phyloP scores from a whole-genome alignment of 2,113 vertebrate species.

The Triplophysa rosa region DNA sequence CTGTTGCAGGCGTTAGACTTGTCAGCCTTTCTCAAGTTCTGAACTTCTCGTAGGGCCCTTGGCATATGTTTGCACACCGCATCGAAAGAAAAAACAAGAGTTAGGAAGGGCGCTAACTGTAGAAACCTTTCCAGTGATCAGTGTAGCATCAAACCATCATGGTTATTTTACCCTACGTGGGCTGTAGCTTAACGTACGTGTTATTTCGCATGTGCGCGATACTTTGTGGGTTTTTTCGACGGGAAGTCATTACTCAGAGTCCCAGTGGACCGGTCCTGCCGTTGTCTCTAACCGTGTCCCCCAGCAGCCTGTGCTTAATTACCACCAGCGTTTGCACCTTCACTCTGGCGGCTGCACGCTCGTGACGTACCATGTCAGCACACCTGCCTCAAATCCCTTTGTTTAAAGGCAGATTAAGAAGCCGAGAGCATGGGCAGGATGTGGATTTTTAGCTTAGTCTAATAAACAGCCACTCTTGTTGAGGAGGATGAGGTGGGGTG shows the following conservation, averaged over 20 bases:
- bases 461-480: slow-evolving; percentile 75
- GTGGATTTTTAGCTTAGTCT: slow-evolving; percentile 79
- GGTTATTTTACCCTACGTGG: slow-evolving; percentile 24
- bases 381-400: slow-evolving; percentile 71
- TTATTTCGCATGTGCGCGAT: slow-evolving; percentile 24
- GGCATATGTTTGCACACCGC: slow-evolving; percentile 6
- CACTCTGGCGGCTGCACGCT: slow-evolving; percentile 60
- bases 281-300: slow-evolving; percentile 25
- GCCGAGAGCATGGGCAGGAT: slow-evolving; percentile 71
- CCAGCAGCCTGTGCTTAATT: slow-evolving; percentile 64
- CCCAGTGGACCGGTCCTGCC: slow-evolving; percentile 15
- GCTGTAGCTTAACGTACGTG: slow-evolving; percentile 27
- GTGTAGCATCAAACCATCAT: background rate
- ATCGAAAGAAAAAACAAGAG: slow-evolving; percentile 17
- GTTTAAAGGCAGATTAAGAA: slow-evolving; percentile 77
- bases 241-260: slow-evolving; percentile 38
- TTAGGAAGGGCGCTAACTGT: background rate
- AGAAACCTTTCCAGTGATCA: background rate
- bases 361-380: slow-evolving; percentile 49
- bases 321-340: slow-evolving; percentile 72
- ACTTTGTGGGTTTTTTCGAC: slow-evolving; percentile 16
- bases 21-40: slow-evolving; percentile 31
- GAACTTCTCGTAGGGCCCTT: background rate
- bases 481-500: slow-evolving; percentile 10
- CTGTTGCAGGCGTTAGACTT: slow-evolving; percentile 33